phyloP scores from a whole-genome alignment of 2,888 invertebrate genomes.

The Callyntrura guangdongensis region DNA sequence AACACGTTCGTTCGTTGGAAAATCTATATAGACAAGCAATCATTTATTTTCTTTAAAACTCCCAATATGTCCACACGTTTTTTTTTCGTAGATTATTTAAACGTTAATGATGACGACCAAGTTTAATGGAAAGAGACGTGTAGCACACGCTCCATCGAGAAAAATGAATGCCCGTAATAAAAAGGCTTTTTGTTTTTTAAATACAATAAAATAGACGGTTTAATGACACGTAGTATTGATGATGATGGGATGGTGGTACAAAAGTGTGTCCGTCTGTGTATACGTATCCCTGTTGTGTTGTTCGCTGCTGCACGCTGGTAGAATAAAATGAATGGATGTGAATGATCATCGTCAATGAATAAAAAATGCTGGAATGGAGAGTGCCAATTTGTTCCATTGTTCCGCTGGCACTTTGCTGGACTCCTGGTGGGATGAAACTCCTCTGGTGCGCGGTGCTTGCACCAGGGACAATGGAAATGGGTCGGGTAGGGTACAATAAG shows the following conservation, averaged over 20 bases:
- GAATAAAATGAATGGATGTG: conserved; percentile 45
- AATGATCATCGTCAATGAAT: conserved; percentile 61
- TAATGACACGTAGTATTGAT: conserved; percentile 37
- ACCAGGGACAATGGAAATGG: conserved; percentile 64
- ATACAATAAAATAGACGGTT: conserved; percentile 1
- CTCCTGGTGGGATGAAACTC: conserved; percentile 72
- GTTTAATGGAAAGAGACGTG: neutral
- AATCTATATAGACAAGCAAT: neutral
- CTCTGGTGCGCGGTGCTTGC: conserved; percentile 38
- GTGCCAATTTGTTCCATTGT: conserved; percentile 80
- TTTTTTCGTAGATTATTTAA: neutral
- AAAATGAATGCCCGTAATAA: no score
- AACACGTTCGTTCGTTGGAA: neutral
- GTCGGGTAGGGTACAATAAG: conserved; percentile 7
- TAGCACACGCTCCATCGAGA: conserved; percentile 12
- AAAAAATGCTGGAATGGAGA: conserved; percentile 69
- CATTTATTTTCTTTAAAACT: neutral
- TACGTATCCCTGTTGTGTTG: neutral
- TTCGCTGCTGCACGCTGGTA: neutral
- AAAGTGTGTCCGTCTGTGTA: neutral
- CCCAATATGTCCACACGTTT: conserved; percentile 4
- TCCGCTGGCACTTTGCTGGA: conserved; percentile 72
- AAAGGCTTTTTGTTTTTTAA: neutral
- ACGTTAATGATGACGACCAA: neutral
- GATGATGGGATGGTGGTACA: neutral